Evolutionary conservation across 2,113 vertebrate species (phyloP).

Genomic region (Macaca fascicularis): T2T-MFA8v1.1 NC_088377.1:175490501-175491000

Average conservation of each 20-base stretch:
- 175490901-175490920: neutral
- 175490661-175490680: neutral
- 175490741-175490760: neutral
- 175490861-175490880: neutral
- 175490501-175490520: neutral
- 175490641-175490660: neutral
- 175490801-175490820: neutral
- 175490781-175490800: neutral
- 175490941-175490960: neutral
- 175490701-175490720: neutral
- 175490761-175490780: neutral
- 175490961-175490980: no score
- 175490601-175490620: neutral
- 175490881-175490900: neutral
- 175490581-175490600: neutral
- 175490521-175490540: neutral
- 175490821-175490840: neutral
- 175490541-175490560: neutral
- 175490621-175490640: constrained; percentile 4
- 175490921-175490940: neutral
- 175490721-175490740: neutral
- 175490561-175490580: neutral
- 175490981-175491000: no score
- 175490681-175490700: neutral
- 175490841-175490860: neutral